A percentile compares a stretch with the other conserved stretches of the same genome.
Conservation (phyloP, 2,797 vertebrate species). For the Channa striata region DNA sequence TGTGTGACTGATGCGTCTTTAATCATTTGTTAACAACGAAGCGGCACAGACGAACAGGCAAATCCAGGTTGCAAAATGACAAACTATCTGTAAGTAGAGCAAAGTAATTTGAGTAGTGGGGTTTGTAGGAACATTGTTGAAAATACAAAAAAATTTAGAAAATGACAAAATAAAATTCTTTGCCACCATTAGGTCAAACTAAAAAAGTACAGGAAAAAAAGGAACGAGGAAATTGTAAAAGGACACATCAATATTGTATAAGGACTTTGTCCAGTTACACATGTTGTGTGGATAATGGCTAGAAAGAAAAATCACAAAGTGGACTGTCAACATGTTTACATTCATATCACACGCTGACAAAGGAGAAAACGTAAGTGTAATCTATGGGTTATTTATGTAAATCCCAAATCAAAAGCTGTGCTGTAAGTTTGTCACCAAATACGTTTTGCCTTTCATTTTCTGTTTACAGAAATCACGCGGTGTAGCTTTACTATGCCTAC, state of each 20-base stretch:
- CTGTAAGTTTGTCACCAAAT: constrained; percentile 61
- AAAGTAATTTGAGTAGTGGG: too few species aligned
- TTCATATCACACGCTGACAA: constrained; percentile 67
- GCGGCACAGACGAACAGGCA: too few species aligned
- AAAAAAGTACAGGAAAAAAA: not conserved
- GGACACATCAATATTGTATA: not conserved
- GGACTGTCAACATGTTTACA: constrained; percentile 73
- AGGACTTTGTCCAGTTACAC: too few species aligned
- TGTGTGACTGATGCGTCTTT: too few species aligned
- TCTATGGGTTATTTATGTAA: constrained; percentile 50
- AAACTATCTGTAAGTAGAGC: too few species aligned
- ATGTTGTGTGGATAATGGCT: not conserved
- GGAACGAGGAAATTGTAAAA: not conserved
- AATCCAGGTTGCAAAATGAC: too few species aligned
- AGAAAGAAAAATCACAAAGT: constrained; percentile 51
- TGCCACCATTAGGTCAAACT: too few species aligned
- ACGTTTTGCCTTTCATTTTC: constrained; percentile 55
- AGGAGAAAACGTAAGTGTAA: constrained; percentile 66
- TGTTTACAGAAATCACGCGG: constrained; percentile 65
- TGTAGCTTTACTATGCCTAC: constrained; percentile 32
- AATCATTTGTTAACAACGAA: too few species aligned
- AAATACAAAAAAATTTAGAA: too few species aligned
- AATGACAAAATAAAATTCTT: too few species aligned
- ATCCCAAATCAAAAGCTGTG: constrained; percentile 61
- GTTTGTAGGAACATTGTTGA: too few species aligned